Percentiles rank a stretch among this genome's conserved stretches.
Conservation (phyloP, 37 sponge, comb jelly and placozoan species). For the Axinella damicornis region DNA sequence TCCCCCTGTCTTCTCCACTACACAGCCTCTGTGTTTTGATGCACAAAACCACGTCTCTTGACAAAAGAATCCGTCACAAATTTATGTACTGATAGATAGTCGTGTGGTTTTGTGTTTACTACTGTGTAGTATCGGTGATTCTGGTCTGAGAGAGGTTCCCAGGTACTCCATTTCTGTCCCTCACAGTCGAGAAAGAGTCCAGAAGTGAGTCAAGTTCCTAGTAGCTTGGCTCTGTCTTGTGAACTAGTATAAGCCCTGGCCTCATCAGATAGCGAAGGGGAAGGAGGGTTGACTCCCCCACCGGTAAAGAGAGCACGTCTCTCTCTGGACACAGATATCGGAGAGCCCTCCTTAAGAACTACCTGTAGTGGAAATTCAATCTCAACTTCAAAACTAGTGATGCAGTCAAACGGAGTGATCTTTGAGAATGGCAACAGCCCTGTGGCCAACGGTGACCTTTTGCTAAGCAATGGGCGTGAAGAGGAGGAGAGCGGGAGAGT, state of each 20-base stretch:
- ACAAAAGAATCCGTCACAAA: too few relatives aligned
- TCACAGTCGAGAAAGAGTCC: too few relatives aligned
- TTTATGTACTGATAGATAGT: too few relatives aligned
- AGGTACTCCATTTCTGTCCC: too few relatives aligned
- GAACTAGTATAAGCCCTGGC: constrained; percentile 65
- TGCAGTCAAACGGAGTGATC: constrained; percentile 22
- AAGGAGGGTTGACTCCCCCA: constrained; percentile 90
- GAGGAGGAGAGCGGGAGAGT: not conserved
- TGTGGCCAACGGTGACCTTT: constrained; percentile 5
- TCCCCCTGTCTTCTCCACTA: too few relatives aligned
- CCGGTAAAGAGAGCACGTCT: constrained; percentile 84
- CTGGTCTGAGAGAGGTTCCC: too few relatives aligned
- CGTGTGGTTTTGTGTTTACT: too few relatives aligned
- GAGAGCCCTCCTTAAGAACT: constrained; percentile 32
- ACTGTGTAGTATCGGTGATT: too few relatives aligned
- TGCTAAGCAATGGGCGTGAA: not conserved
- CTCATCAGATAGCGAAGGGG: constrained; percentile 71
- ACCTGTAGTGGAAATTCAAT: not conserved
- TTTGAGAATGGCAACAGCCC: constrained; percentile 30
- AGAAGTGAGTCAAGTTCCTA: not conserved
- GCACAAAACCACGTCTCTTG: too few relatives aligned
- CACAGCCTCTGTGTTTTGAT: too few relatives aligned
- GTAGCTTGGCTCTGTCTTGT: not conserved
- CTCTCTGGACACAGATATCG: constrained; percentile 24
- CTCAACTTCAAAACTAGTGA: not conserved